Evolutionary conservation across 2,888 invertebrate species (phyloP).

Genomic region (Andrena dorsata): DNA sequence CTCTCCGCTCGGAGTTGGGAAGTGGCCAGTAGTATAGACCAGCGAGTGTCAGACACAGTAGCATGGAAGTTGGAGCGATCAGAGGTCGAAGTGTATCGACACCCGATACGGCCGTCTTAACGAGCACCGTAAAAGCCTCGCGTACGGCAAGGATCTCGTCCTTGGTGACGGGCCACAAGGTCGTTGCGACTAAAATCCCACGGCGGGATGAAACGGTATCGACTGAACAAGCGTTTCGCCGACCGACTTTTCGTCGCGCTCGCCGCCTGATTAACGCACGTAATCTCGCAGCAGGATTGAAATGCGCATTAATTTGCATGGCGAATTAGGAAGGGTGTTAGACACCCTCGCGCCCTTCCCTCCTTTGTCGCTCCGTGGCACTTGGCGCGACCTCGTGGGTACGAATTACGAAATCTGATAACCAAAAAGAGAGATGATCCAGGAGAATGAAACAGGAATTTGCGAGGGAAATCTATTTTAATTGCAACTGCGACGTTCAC

Average conservation of each 20-base stretch:
- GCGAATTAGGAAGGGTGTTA: neutral
- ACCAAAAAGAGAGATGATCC: too few species aligned
- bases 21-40: constrained; percentile 29
- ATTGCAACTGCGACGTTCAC: neutral
- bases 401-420: neutral
- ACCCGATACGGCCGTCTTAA: constrained; percentile 29
- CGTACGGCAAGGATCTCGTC: neutral
- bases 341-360: neutral
- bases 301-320: constrained; percentile 49
- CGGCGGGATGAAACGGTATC: constrained; percentile 19
- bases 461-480: neutral
- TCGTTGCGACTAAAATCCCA: constrained; percentile 15
- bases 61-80: constrained; percentile 14
- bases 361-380: neutral
- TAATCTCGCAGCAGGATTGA: constrained; percentile 15
- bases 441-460: neutral
- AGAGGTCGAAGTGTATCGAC: constrained; percentile 13
- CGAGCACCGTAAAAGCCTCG: constrained; percentile 33
- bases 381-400: neutral
- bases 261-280: constrained; percentile 23
- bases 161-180: neutral
- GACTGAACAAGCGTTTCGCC: constrained; percentile 20
- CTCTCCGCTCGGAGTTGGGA: neutral
- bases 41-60: constrained; percentile 15
- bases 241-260: constrained; percentile 29